Base-by-base conservation (phyloP, 2,888 invertebrate genomes). In the Dasypogon diadema region DNA sequence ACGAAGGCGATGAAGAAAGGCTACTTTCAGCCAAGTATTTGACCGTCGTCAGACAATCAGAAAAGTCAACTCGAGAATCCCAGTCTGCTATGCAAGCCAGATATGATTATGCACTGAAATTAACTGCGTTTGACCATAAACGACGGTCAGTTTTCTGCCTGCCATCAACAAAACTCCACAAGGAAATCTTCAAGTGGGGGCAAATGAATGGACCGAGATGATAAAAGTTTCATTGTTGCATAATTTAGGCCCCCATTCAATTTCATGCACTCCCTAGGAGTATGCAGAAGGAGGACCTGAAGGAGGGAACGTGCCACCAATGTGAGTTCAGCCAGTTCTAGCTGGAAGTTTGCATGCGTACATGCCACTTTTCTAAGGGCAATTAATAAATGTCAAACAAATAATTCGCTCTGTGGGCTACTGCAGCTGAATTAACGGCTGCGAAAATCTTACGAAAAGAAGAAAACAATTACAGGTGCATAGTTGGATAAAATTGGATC, bases 191-290 rank as follows among this genome's bases (percentile, higher is more conserved):
- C 48, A 65, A 58, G 74, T 26, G 74, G 74, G 58, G 60, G 60
- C 51, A 63, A 74, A 74, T 74, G 74, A 74, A 74, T 74, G 74
- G 63, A 14, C 5, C 63, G 73, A 77, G 76, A 74, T 70, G 74
- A 76, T 68, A 75, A 75, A 75, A 76, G 55, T 77, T 76, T 73
- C 77, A 78, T 78, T 78, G 77, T 78, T 75, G 72, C 70, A 78
- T 78, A 78, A 78, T 78, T 78, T 78, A 78, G 73, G 56, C 76
- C 63, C 72, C 76, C 76, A 78, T 78, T 78, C 75, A 78, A 76
- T 77, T 76, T 75, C 65, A 65, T 34, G 18, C 42, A 21, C n/a
- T 55, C 54, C 65, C 51, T 55, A 22, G 22, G 30, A 12, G 6
- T 55, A 21, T 12, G 70, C 24, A 16, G n/a, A 21, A 30, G 24